Conservation (phyloP, 92 coral and sea anemone species). For the Parazoanthus swiftii region DNA sequence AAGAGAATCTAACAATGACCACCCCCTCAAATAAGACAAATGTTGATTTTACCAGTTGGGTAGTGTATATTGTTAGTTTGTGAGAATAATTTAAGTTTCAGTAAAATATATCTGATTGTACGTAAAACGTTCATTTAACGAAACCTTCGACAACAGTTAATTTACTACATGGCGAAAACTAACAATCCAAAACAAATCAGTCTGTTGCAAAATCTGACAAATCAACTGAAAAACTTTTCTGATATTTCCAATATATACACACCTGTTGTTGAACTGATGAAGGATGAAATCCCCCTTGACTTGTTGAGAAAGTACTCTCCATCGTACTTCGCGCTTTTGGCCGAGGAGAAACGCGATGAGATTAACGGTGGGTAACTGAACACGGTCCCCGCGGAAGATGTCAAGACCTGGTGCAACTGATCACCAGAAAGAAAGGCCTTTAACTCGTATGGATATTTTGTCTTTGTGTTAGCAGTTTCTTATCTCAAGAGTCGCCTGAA, state of each 20-base stretch:
- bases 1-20: not conserved
- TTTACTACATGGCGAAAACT: too few relatives aligned
- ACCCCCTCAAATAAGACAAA: not conserved
- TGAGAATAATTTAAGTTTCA: not conserved
- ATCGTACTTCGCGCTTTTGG: not conserved
- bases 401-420: too few relatives aligned
- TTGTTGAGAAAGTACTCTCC: not conserved
- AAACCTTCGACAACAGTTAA: not conserved
- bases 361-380: not conserved
- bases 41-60: not conserved
- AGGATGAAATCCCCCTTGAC: not conserved
- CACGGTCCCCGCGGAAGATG: too few relatives aligned
- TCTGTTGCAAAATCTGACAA: not conserved
- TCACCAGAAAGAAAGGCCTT: too few relatives aligned
- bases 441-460: too few relatives aligned
- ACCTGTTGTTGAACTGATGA: not conserved
- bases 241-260: not conserved
- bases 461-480: too few relatives aligned
- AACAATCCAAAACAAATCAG: not conserved
- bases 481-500: too few relatives aligned
- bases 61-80: not conserved
- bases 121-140: not conserved
- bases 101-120: not conserved
- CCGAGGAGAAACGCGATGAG: not conserved
- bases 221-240: not conserved